Conservation (phyloP, 2,888 invertebrate species). For the Callinectes sapidus region DNA sequence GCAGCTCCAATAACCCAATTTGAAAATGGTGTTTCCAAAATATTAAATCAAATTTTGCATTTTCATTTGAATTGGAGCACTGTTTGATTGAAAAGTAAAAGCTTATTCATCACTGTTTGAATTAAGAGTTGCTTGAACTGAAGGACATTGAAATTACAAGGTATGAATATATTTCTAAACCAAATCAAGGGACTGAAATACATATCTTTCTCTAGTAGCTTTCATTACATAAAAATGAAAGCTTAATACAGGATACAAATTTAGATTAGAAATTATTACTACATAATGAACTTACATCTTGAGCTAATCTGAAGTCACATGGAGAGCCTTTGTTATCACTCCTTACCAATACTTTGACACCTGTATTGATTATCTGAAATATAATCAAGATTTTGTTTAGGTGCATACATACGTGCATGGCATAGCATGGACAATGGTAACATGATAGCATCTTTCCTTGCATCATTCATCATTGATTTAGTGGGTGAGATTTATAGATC, state of each 20-base stretch:
- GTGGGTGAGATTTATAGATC: background rate
- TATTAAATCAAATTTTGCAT: too few species aligned
- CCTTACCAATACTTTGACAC: constrained; percentile 94
- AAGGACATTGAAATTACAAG: too few species aligned
- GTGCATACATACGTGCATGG: background rate
- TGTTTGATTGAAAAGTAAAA: too few species aligned
- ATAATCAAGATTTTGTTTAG: background rate
- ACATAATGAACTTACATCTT: constrained; percentile 81
- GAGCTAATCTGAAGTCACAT: constrained; percentile 92
- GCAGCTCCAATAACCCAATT: too few species aligned
- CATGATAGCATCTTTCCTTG: background rate
- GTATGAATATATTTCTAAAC: too few species aligned
- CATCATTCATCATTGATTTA: background rate
- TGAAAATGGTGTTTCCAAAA: too few species aligned
- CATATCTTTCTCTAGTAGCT: background rate
- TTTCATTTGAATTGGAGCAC: too few species aligned
- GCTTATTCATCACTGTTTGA: too few species aligned
- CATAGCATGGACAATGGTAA: background rate
- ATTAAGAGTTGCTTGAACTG: too few species aligned
- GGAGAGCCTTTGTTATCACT: constrained; percentile 93
- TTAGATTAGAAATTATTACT: background rate
- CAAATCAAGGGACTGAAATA: too few species aligned
- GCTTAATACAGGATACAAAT: background rate
- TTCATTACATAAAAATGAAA: background rate
- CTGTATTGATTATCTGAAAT: constrained; percentile 86